phyloP scores from a whole-genome alignment of 2,113 vertebrate genomes.

The Perca fluviatilis region DNA sequence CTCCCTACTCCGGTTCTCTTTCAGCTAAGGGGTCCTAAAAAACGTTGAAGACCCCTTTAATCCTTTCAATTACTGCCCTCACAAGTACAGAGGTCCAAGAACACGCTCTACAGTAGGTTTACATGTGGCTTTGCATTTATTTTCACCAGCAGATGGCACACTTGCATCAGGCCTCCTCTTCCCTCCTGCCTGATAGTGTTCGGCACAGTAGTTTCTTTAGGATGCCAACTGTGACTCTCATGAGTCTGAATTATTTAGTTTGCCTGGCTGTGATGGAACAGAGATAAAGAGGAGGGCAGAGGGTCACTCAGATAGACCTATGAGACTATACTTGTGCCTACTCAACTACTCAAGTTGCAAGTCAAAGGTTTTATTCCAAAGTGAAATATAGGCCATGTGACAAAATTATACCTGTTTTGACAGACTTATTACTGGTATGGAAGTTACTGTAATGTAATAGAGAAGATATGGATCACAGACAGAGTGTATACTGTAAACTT shows the following conservation, averaged over 20 bases:
- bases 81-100: too few relatives aligned
- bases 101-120: background rate
- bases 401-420: background rate
- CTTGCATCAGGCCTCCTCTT: conserved; percentile 1
- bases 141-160: conserved; percentile 56
- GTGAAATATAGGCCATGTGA: conserved; percentile 3
- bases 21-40: too few relatives aligned
- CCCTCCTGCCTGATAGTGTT: background rate
- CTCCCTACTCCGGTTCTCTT: too few relatives aligned
- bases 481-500: background rate
- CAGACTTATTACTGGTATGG: background rate
- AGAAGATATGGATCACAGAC: background rate
- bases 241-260: conserved; percentile 67
- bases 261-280: conserved; percentile 45
- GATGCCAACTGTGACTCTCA: conserved; percentile 29
- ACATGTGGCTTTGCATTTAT: background rate
- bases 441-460: background rate
- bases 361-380: background rate
- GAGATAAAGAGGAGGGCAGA: conserved; percentile 52
- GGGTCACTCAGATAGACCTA: conserved; percentile 1
- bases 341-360: conserved; percentile 41
- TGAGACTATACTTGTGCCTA: background rate
- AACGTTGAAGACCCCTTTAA: too few relatives aligned
- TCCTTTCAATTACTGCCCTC: background rate
- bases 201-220: background rate